Evolutionary conservation across 2,797 vertebrate species (phyloP), one percentile per base, ranked within the genome.

Genomic region (Fringilla coelebs): DNA sequence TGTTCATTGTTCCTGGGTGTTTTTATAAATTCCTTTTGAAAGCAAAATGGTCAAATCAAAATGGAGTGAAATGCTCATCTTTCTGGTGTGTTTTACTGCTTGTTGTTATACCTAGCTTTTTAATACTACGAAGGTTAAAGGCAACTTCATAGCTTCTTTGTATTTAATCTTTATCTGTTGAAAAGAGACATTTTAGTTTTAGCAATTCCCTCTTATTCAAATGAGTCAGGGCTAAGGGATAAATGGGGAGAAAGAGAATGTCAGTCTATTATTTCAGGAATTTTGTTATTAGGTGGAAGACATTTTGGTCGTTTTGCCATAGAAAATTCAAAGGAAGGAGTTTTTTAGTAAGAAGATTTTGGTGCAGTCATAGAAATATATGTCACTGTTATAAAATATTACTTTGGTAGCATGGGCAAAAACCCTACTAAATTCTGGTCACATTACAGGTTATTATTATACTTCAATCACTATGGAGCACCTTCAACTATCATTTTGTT

Each of bases 21-120:
- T 97, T 97, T 98, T 95, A 95, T 74, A 97, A 97, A 97, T 96
- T 97, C 95, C 86, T 97, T 97, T 97, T 97, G 97, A 97, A 97
- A 97, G 96, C 95, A 96, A 98, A 97, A 97, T 95, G 95, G 94
- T 84, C 91, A 97, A 94, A 96, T 96, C 93, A 91, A 97, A 97
- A 95, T 91, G 92, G 96, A 97, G 94, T 88, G 95, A 96, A 97
- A 96, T 78, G 86, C 65, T 95, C 96, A 92, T 94, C 93, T 76
- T 91, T 88, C 52, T 38, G 94, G 73, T 74, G 74, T 73, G 75
- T 96, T 97, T 97, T 98, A 93, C 79, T 88, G 81, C 52, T 92
- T 93, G 67, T 96, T 96, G 96, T 96, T 97, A 91, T 93, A 93
- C 46, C 88, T 91, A 65, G 91, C 96, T 96, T 97, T 97, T 92